These are phyloP conservation scores for Falco novaeseelandiae DNA, from an alignment of 2,797 vertebrate species.

Conservation along the genomic window DNA sequence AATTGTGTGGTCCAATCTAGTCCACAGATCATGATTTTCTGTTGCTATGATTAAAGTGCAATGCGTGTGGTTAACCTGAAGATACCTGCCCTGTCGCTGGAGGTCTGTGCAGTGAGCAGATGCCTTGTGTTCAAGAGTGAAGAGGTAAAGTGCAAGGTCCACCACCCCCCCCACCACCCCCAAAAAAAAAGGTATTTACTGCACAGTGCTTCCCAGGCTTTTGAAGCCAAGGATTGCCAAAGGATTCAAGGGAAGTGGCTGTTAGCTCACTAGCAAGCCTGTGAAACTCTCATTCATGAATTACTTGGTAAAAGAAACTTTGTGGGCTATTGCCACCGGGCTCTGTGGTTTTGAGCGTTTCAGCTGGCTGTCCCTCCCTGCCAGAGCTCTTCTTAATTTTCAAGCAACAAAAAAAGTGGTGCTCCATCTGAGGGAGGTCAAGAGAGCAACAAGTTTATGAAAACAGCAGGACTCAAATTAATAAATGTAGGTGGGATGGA, in stretches of 20 bases:
- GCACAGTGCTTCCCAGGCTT: neutral
- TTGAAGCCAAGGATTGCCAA: neutral
- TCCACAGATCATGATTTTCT: neutral
- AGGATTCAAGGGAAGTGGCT: neutral
- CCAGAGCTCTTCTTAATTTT: neutral
- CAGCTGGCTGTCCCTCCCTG: neutral
- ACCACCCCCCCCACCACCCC: too few species aligned
- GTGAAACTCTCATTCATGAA: neutral
- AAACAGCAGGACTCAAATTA: conserved; percentile 43
- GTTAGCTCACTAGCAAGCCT: neutral
- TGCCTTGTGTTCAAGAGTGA: rapidly evolving
- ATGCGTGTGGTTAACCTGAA: neutral
- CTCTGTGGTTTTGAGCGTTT: neutral
- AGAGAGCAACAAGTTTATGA: conserved; percentile 3
- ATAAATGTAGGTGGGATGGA: neutral
- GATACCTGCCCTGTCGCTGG: neutral
- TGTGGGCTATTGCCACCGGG: neutral
- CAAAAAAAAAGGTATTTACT: neutral
- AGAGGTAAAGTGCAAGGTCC: neutral
- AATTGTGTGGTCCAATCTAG: neutral
- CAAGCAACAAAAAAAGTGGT: neutral
- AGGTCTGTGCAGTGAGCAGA: neutral
- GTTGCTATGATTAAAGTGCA: neutral
- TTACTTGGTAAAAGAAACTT: neutral
- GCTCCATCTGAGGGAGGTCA: neutral